Percentiles rank a stretch among this genome's conserved stretches.
Evolutionary conservation across 2,797 vertebrate species (phyloP).

Genomic region (Antrozous pallidus): DNA sequence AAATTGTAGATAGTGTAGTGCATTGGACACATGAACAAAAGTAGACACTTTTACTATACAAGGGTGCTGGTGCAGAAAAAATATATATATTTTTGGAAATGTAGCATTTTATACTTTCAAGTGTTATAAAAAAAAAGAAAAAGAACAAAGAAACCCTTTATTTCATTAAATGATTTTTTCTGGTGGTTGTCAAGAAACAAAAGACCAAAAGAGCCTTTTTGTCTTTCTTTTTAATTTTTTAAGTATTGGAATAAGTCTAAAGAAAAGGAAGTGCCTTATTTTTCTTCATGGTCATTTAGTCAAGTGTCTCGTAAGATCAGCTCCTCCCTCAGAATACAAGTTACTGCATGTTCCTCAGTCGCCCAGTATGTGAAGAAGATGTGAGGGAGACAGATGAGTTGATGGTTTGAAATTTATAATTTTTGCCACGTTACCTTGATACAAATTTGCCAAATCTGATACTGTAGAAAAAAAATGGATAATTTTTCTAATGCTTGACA

Average conservation of each 20-base stretch:
- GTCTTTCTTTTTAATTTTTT: constrained; percentile 88
- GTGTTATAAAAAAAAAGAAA: constrained; percentile 91
- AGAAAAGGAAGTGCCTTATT: constrained; percentile 95
- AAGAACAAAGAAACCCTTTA: constrained; percentile 89
- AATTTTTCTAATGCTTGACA: constrained; percentile 79
- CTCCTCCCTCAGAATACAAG: constrained; percentile 85
- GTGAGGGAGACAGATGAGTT: constrained; percentile 82
- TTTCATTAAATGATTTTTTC: constrained; percentile 92
- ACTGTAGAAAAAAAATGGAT: constrained; percentile 78
- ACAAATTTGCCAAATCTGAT: constrained; percentile 83
- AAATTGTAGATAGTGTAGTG: constrained; percentile 99
- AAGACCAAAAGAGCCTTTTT: constrained; percentile 95
- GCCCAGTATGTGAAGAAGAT: constrained; percentile 83
- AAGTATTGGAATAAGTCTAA: constrained; percentile 90
- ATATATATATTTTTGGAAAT: constrained; percentile 99
- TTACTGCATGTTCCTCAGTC: constrained; percentile 84
- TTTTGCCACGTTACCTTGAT: constrained; percentile 83
- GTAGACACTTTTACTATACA: constrained; percentile 99
- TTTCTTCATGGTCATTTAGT: constrained; percentile 90
- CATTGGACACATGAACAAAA: constrained; percentile 97
- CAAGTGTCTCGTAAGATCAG: constrained; percentile 86
- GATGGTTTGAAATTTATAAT: constrained; percentile 81
- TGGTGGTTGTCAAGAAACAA: constrained; percentile 91
- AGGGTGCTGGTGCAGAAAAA: constrained; percentile 99
- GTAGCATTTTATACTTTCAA: constrained; percentile 99